phyloP scores from a whole-genome alignment of 2,113 vertebrate genomes.

The Silurus meridionalis region DNA sequence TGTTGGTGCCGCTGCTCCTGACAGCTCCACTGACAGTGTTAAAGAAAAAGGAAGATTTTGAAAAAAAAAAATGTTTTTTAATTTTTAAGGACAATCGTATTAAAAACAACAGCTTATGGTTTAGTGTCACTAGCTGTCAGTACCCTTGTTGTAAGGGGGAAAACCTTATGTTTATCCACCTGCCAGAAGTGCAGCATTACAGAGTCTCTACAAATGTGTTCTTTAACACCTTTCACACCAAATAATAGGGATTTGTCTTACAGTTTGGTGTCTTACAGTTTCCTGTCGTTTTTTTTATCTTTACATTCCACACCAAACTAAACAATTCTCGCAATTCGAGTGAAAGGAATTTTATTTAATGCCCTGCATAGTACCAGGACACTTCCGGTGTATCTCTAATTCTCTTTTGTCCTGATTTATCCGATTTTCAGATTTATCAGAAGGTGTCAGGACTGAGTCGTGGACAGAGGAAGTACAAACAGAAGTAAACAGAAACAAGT shows the following conservation, averaged over 20 bases:
- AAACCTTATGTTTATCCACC: background rate
- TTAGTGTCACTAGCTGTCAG: background rate
- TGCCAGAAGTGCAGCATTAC: background rate
- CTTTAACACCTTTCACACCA: constrained; percentile 9
- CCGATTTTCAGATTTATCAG: too few relatives aligned
- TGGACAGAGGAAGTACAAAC: background rate
- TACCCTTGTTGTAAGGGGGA: background rate
- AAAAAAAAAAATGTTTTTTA: background rate
- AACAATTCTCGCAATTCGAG: background rate
- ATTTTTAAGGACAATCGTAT: background rate
- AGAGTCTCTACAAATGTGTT: background rate
- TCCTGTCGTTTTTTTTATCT: background rate
- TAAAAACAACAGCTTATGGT: background rate
- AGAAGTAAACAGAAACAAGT: background rate
- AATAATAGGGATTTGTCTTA: background rate
- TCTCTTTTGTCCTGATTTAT: background rate
- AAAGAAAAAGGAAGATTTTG: background rate
- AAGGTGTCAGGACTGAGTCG: background rate
- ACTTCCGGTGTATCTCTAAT: background rate
- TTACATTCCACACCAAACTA: background rate
- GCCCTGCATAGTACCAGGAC: background rate
- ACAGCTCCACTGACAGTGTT: background rate
- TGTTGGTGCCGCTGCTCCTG: background rate
- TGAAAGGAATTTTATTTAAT: background rate
- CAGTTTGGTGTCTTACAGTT: background rate